Evolutionary conservation across 2,797 vertebrate species (phyloP), one percentile per base, ranked within the genome.

Genomic region (Etheostoma perlongum): DNA sequence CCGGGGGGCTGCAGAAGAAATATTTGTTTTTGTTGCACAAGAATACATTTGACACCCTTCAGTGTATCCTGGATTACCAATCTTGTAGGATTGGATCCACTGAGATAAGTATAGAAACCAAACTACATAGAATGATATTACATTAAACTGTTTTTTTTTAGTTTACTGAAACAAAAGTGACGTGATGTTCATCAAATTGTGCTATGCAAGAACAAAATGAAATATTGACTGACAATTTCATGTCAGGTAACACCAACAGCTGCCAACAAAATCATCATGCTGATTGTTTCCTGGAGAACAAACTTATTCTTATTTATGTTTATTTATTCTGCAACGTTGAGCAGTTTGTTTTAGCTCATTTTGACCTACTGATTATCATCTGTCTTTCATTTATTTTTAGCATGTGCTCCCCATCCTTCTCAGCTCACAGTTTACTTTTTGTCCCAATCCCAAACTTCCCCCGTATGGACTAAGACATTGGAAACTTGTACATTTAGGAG

Each of bases 201-300:
- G 36, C 59, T 36, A 59, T 30, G 33, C 40, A 48, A 48, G n/a
- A 42, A 57, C 52, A 83, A 77, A 82, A 85, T 82, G 11, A 85
- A 85, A 87, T 88, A 89, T 71, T 78, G 74, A 84, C 73, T 44
- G 67, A 84, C 44, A 72, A 88, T 79, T 85, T 87, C 65, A 78
- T 64, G 58, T 77, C 72, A 86, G 79, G 64, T 83, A 79, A 73
- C 42, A 67, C 16, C 55, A 68, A 54, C 84, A 74, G 67, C 72
- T 84, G 60, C 74, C 65, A 55, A 47, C 52, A 58, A 9, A 74
- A 65, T 74, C 61, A 42, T 54, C 33, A 46, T 1, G 33, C 59
- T 46, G 68, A 72, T 74, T 76, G 70, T 80, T 84, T 78, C 67
- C 76, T 76, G 14, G 16, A 68, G 68, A 48, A 64, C 67, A 79